phyloP scores from a whole-genome alignment of 2,797 vertebrate species.

The Iguana delicatissima region DNA sequence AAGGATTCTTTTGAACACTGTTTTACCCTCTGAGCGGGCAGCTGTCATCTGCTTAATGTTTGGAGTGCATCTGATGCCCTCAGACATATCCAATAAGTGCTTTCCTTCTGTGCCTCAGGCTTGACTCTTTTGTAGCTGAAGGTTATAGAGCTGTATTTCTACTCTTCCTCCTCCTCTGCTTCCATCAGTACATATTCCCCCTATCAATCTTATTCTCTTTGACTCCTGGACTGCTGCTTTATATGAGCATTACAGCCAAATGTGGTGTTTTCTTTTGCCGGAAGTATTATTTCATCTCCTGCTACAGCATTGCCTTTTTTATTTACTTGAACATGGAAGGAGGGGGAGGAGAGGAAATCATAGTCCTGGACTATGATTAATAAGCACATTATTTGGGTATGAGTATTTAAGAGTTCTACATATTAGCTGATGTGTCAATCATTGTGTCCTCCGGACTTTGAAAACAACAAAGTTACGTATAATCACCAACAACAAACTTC shows the following conservation, averaged over 20 bases:
- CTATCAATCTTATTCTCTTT: conserved; percentile 19
- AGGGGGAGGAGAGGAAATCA: neutral
- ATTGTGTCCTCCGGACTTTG: neutral
- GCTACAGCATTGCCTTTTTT: neutral
- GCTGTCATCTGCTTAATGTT: conserved; percentile 54
- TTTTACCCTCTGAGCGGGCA: conserved; percentile 60
- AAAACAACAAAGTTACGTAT: neutral
- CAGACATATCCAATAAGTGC: conserved; percentile 62
- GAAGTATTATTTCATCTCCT: conserved; percentile 15
- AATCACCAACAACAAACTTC: neutral
- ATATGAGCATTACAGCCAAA: neutral
- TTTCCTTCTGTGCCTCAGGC: conserved; percentile 55
- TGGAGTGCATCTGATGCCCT: conserved; percentile 55
- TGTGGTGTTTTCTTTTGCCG: neutral
- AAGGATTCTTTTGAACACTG: conserved; percentile 31
- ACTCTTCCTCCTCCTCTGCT: conserved; percentile 21
- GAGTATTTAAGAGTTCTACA: neutral
- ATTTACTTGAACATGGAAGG: neutral
- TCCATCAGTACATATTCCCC: conserved; percentile 35
- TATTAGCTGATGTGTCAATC: neutral
- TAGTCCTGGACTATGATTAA: neutral
- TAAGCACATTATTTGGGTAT: neutral
- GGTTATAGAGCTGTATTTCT: conserved; percentile 4
- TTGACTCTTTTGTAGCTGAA: conserved; percentile 62
- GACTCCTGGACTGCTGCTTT: fast-evolving